Base-by-base conservation (phyloP, 2,888 invertebrate species). In the Stegana nigrithorax region DNA sequence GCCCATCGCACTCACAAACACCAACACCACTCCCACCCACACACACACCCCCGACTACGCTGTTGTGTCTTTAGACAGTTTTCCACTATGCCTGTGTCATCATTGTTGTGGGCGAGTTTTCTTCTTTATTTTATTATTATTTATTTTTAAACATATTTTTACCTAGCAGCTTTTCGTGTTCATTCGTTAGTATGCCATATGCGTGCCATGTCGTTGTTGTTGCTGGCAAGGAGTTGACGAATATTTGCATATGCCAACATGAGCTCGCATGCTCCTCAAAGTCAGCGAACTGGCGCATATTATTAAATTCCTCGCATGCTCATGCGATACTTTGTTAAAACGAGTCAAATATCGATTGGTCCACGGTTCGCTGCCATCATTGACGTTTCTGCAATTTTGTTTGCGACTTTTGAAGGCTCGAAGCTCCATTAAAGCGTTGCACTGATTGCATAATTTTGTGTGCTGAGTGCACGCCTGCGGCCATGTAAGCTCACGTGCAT, bases 361-460 rank as follows among this genome's bases (percentile, higher is more conserved):
- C 32, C 19, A 12, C 21, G 21, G 14, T n/a, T 50, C 23, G 25
- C 26, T 50, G 25, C 23, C 23, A n/a, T 26, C n/a, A n/a, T n/a
- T n/a, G n/a, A 25, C 26, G 39, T 6, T 39, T 39, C 39, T 39
- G 29, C 29, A 29, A n/a, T n/a, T n/a, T n/a, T n/a, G n/a, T n/a
- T n/a, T n/a, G n/a, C n/a, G n/a, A n/a, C n/a, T n/a, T n/a, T n/a
- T n/a, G n/a, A n/a, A n/a, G n/a, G n/a, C n/a, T n/a, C n/a, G n/a
- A n/a, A n/a, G n/a, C n/a, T n/a, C n/a, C n/a, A n/a, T n/a, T n/a
- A n/a, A n/a, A n/a, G n/a, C n/a, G 39, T 6, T n/a, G 39, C 10
- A 14, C 14, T 55, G 32, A 55, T 55, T 36, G 53, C 53, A 55
- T 32, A 55, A 55, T 55, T 36, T 17, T 55, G 53, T 55, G 32